Evolutionary conservation across 2,113 vertebrate species (phyloP), one percentile per base, ranked within the genome.

Genomic region (Rissa tridactyla): DNA sequence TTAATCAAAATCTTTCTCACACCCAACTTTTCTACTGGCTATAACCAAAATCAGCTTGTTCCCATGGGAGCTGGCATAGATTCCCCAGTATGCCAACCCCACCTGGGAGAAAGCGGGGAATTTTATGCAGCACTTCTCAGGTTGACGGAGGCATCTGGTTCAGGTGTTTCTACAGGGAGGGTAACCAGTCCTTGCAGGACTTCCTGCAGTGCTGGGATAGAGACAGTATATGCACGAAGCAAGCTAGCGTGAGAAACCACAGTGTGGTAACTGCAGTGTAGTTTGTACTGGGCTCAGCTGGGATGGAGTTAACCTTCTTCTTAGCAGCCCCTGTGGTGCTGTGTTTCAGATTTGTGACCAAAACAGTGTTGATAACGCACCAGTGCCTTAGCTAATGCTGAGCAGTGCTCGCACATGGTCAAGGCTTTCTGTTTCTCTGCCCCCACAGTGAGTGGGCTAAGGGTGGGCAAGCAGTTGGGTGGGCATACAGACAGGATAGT

Each of bases 401-500:
- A 82, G 44, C 44, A 60, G 49, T 10, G 10, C 38, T 89, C 44
- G n/a, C 51, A 44, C 30, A 36, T 40, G 7, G 36, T 36, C 17
- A 52, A 65, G 23, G 7, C 6, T 86, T 78, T 86, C 44, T 89
- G 11, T 30, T 88, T 47, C 58, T 81, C 75, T 65, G 20, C 1
- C n/a, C 30, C 19, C 11, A 8, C 0, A 0, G 9, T 6, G 29
- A 15, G 32, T 5, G 19, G 21, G 27, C 29, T 76, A 57, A 66
- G n/a, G 25, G 25, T 61, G 29, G 18, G 16, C 8, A 66, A 27
- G 46, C 0, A 1, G 6, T 0, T 70, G 51, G 52, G 36, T 46
- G 5, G n/a, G 12, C 18, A n/a, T 36, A 47, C 15, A 68, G 34
- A 9, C 8, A 10, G 29, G 55, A 42, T 26, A 70, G 38, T 3